These are phyloP conservation scores for Cyanoramphus novaezelandiae DNA, from an alignment of 2,113 vertebrate species.

Conservation along the genomic window DNA sequence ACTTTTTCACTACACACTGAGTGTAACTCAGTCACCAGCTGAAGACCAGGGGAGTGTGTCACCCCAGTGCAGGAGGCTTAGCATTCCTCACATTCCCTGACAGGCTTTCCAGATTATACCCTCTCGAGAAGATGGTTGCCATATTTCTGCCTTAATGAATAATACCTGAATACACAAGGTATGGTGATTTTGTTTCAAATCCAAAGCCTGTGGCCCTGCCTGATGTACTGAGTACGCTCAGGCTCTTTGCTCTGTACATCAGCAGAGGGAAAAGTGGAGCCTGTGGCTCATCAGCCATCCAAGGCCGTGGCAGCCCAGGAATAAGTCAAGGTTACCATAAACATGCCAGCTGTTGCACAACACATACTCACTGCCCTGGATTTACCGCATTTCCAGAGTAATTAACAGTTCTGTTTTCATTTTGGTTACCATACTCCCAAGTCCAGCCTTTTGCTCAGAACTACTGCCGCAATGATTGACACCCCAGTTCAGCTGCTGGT, in stretches of 20 bases:
- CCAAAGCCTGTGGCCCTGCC: not conserved
- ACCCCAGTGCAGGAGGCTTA: not conserved
- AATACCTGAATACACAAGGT: not conserved
- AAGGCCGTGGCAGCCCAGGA: not conserved
- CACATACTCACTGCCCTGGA: fast-evolving
- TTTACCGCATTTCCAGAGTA: not conserved
- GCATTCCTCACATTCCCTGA: slow-evolving; percentile 47
- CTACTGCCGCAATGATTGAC: not conserved
- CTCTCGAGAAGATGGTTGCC: not conserved
- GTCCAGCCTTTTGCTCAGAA: not conserved
- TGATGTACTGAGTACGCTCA: fast-evolving
- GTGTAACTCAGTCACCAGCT: not conserved
- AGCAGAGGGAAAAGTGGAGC: not conserved
- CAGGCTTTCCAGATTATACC: not conserved
- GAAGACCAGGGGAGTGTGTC: not conserved
- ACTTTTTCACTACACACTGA: not conserved
- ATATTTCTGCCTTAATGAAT: not conserved
- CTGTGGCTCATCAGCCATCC: fast-evolving
- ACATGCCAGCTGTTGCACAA: not conserved
- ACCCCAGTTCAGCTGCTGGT: fast-evolving
- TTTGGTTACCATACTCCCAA: not conserved
- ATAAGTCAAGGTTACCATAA: not conserved
- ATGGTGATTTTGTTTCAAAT: not conserved
- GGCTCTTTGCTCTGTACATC: not conserved
- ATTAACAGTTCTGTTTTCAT: not conserved